Conservation (phyloP, 2,888 invertebrate species). For the Tromatobia lineatoria region DNA sequence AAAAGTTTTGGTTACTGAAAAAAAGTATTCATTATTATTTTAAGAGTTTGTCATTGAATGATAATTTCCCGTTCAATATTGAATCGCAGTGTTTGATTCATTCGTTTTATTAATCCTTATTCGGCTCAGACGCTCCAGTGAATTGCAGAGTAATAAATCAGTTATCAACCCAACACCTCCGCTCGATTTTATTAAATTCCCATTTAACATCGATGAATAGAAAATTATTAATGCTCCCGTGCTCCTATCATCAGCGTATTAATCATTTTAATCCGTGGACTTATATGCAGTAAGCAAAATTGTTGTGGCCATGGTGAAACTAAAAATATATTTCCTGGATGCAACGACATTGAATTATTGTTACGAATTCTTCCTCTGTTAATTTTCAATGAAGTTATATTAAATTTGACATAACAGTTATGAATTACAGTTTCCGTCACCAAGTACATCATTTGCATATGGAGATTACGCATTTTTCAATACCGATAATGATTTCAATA, state of each 20-base stretch:
- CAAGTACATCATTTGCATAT: no score
- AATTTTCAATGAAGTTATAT: no score
- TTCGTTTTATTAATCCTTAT: neutral
- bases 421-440: no score
- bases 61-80: neutral
- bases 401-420: no score
- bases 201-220: neutral
- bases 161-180: neutral
- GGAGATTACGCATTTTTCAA: no score
- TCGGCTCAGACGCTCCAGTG: neutral
- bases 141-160: neutral
- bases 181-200: neutral
- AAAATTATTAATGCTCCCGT: conserved; percentile 7
- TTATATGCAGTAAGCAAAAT: neutral
- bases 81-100: neutral
- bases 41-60: neutral
- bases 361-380: no score
- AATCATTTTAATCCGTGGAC: conserved; percentile 4
- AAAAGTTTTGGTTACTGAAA: neutral
- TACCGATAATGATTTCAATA: no score
- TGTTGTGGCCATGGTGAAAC: neutral
- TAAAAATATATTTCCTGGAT: neutral
- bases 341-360: neutral
- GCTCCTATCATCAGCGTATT: neutral
- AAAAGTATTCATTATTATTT: neutral